phyloP scores from a whole-genome alignment of 1,140 invertebrate species.

The Eumeta japonica region DNA sequence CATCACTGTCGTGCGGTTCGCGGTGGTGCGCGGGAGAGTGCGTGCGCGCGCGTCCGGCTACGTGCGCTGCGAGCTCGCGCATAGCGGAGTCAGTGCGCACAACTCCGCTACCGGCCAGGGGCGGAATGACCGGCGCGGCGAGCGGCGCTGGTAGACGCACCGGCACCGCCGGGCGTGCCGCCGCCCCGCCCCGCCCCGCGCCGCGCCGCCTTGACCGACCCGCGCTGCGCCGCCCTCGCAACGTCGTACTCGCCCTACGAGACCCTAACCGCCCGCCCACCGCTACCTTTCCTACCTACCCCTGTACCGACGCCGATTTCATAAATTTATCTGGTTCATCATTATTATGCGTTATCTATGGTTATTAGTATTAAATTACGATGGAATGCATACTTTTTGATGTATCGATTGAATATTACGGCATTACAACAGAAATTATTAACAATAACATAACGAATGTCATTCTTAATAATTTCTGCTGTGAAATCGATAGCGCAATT shows the following conservation, averaged over 20 bases:
- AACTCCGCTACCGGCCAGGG: no score
- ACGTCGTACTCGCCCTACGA: conserved; percentile 12
- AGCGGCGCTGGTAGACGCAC: conserved; percentile 31
- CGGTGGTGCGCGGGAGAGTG: conserved; percentile 30
- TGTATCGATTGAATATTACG: no score
- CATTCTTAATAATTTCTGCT: no score
- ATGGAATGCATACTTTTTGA: no score
- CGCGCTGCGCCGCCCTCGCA: conserved; percentile 18
- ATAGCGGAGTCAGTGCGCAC: no score
- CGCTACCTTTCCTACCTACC: conserved; percentile 1
- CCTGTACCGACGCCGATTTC: no score
- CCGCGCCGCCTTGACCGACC: conserved; percentile 19
- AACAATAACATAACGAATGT: no score
- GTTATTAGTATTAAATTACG: no score
- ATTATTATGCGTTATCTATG: no score
- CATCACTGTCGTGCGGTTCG: conserved; percentile 34
- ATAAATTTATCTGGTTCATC: no score
- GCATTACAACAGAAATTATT: no score
- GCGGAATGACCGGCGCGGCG: conserved; percentile 15
- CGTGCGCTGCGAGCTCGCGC: conserved; percentile 19
- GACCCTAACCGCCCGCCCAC: conserved; percentile 6
- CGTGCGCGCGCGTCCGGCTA: conserved; percentile 26
- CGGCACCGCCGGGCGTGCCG: conserved; percentile 39
- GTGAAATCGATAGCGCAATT: no score
- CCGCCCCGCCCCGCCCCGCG: conserved; percentile 23